These are phyloP conservation scores for Eretmocerus hayati DNA, from an alignment of 2,888 invertebrate genomes.

Conservation along the genomic window DNA sequence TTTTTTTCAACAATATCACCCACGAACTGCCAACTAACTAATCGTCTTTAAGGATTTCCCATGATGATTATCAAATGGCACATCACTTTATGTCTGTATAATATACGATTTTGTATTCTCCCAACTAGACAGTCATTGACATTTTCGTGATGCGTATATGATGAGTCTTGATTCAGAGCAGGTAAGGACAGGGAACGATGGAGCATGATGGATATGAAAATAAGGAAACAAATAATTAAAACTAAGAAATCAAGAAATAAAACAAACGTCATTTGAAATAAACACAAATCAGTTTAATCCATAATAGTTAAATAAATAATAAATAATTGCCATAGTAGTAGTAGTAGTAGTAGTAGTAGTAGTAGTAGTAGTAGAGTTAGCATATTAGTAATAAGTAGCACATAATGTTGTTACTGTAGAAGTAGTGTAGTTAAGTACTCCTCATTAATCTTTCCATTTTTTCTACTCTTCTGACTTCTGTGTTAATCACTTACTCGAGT, in stretches of 20 bases:
- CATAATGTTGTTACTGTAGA: slow-evolving; percentile 17
- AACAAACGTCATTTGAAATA: slow-evolving; percentile 38
- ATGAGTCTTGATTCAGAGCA: too few relatives aligned
- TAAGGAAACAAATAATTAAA: slow-evolving; percentile 17
- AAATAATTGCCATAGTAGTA: slow-evolving; percentile 42
- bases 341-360: slow-evolving; percentile 27
- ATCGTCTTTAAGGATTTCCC: too few relatives aligned
- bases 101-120: too few relatives aligned
- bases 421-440: slow-evolving; percentile 21
- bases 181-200: slow-evolving; percentile 2
- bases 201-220: slow-evolving; percentile 11
- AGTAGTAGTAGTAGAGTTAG: slow-evolving; percentile 26
- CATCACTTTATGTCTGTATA: too few relatives aligned
- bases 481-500: too few relatives aligned
- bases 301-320: too few relatives aligned
- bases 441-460: slow-evolving; percentile 8
- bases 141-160: too few relatives aligned
- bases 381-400: slow-evolving; percentile 25
- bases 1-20: too few relatives aligned
- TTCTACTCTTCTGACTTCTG: too few relatives aligned
- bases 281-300: slow-evolving; percentile 48
- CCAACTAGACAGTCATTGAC: too few relatives aligned
- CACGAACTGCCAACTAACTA: too few relatives aligned
- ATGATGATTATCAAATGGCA: too few relatives aligned
- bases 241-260: slow-evolving; percentile 19